Percentiles rank a stretch among this genome's conserved stretches.
Conservation (phyloP, 92 coral and sea anemone species). For the Nematostella vectensis region DNA sequence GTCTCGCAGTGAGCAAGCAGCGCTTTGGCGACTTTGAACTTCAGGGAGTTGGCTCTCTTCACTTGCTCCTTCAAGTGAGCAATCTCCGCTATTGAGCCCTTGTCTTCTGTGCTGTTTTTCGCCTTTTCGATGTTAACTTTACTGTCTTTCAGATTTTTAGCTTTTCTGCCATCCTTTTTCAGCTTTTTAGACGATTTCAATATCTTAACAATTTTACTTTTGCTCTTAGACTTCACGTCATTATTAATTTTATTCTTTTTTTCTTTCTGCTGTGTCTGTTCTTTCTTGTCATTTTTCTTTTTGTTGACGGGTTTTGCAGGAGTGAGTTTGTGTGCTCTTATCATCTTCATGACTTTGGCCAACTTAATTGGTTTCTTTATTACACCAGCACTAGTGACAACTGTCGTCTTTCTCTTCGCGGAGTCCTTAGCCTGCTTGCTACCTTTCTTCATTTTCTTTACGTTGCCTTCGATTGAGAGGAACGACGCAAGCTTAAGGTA, state of each 20-base stretch:
- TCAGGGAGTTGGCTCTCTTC: slow-evolving; percentile 48
- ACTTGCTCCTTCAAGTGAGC: slow-evolving; percentile 35
- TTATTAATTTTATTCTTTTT: not conserved
- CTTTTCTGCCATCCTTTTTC: not conserved
- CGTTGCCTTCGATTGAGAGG: slow-evolving; percentile 9
- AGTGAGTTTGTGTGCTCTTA: not conserved
- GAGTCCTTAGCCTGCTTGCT: not conserved
- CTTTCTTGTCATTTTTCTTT: not conserved
- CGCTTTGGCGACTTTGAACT: slow-evolving; percentile 79
- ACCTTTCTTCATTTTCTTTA: not conserved
- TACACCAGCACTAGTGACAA: not conserved
- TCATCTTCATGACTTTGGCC: not conserved
- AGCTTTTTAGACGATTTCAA: not conserved
- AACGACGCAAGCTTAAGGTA: slow-evolving; percentile 34
- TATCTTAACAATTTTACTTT: not conserved
- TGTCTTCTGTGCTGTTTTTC: not conserved
- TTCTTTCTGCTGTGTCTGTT: not conserved
- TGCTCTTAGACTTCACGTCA: not conserved
- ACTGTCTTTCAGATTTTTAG: too few species aligned
- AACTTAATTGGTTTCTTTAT: not conserved
- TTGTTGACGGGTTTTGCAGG: not conserved
- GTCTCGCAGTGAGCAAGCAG: slow-evolving; percentile 77
- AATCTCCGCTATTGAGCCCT: slow-evolving; percentile 3
- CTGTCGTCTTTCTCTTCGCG: not conserved
- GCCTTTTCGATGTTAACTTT: not conserved